These are phyloP conservation scores for Cotesia typhae DNA, from an alignment of 1,140 invertebrate genomes.

Conservation along the genomic window DNA sequence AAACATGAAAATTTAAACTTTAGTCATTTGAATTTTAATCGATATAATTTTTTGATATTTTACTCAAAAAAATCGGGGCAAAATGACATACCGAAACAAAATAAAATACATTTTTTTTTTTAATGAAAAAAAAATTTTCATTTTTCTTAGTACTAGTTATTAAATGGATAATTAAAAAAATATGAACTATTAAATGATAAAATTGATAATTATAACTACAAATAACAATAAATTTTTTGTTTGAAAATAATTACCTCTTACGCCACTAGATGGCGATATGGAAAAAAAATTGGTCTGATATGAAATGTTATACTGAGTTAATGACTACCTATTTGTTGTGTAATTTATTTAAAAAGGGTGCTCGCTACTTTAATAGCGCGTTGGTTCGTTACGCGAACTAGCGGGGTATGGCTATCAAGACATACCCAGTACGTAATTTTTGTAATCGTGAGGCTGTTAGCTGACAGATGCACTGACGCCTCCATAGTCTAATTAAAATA, in stretches of 20 bases:
- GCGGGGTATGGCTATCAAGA: constrained; percentile 72
- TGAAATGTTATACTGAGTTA: not conserved
- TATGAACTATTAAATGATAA: too few species aligned
- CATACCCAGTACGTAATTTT: constrained; percentile 72
- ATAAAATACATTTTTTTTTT: too few species aligned
- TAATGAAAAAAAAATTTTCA: too few species aligned
- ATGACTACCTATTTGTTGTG: not conserved
- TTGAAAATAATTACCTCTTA: not conserved
- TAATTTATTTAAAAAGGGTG: constrained; percentile 65
- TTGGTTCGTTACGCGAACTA: constrained; percentile 43
- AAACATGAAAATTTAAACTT: too few species aligned
- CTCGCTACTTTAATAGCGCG: constrained; percentile 67
- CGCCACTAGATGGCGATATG: not conserved
- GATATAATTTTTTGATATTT: too few species aligned
- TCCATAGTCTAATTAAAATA: constrained; percentile 42
- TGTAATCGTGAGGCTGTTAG: constrained; percentile 65
- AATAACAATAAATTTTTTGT: not conserved
- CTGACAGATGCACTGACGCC: constrained; percentile 65
- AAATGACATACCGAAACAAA: too few species aligned
- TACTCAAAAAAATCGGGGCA: too few species aligned
- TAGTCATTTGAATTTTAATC: too few species aligned
- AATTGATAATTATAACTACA: too few species aligned
- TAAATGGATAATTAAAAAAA: too few species aligned
- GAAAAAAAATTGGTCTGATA: not conserved
- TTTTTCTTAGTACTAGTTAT: too few species aligned